Evolutionary conservation across 2,113 vertebrate species (phyloP).

Genomic region (Plecotus auritus): DNA sequence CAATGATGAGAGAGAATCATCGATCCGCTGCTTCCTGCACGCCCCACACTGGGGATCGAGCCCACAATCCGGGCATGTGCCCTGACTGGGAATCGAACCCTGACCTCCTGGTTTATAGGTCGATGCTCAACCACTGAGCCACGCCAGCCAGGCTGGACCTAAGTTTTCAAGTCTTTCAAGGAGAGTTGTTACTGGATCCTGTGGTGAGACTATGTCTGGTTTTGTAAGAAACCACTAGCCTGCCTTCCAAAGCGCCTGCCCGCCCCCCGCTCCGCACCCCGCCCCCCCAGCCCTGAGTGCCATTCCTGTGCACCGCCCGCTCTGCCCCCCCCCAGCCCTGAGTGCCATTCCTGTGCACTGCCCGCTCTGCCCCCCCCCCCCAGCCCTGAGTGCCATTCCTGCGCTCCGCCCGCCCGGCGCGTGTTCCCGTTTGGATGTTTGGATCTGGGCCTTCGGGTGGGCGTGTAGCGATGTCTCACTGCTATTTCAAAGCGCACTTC

Average conservation of each 20-base stretch:
- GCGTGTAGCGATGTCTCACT: neutral
- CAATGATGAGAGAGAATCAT: too few relatives aligned
- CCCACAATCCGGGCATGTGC: too few relatives aligned
- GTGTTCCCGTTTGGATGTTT: rapidly evolving
- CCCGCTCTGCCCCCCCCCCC: rapidly evolving
- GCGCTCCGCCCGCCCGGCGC: rapidly evolving
- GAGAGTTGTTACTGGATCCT: rapidly evolving
- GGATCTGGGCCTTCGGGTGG: rapidly evolving
- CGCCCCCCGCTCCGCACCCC: rapidly evolving
- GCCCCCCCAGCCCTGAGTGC: rapidly evolving
- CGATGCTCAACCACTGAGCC: too few relatives aligned
- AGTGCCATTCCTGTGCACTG: rapidly evolving
- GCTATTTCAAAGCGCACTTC: neutral
- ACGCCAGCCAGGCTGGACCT: too few relatives aligned
- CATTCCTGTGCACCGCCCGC: neutral
- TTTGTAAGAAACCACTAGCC: neutral
- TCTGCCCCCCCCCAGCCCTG: rapidly evolving
- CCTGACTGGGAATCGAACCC: too few relatives aligned
- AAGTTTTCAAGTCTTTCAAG: too few relatives aligned
- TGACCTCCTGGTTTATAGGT: too few relatives aligned
- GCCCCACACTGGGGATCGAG: too few relatives aligned
- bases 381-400: rapidly evolving
- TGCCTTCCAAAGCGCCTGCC: rapidly evolving
- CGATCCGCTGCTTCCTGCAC: too few relatives aligned
- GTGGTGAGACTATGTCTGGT: rapidly evolving